These are phyloP conservation scores for Cistogaster globosa DNA, from an alignment of 2,888 invertebrate genomes.

Conservation along the genomic window DNA sequence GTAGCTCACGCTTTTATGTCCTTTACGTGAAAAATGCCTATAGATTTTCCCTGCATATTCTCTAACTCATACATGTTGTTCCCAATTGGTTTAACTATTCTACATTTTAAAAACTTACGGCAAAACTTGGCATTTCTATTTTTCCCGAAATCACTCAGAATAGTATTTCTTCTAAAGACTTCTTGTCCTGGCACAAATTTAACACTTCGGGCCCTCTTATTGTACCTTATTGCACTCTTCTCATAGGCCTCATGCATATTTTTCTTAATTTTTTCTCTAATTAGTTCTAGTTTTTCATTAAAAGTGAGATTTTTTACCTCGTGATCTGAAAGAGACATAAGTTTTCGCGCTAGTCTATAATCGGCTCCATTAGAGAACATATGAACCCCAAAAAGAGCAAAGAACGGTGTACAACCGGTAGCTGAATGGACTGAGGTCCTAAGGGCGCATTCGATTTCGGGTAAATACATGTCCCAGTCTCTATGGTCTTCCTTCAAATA, in stretches of 20 bases:
- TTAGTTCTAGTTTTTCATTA: neutral
- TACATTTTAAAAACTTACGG: neutral
- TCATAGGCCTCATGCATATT: slow-evolving; percentile 31
- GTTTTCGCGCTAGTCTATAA: neutral
- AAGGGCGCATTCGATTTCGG: slow-evolving; percentile 56
- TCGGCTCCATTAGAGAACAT: neutral
- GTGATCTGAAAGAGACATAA: neutral
- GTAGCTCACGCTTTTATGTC: no score
- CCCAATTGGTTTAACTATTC: no score
- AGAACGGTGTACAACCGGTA: neutral
- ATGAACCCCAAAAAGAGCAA: neutral
- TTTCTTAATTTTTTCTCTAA: neutral
- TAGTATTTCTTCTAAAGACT: neutral
- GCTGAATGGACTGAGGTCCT: slow-evolving; percentile 16
- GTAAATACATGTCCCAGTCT: no score
- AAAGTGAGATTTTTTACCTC: neutral
- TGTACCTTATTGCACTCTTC: slow-evolving; percentile 21
- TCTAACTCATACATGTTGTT: neutral
- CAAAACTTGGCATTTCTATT: slow-evolving; percentile 2
- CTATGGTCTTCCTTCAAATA: slow-evolving; percentile 65
- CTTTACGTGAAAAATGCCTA: neutral
- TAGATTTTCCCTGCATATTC: neutral
- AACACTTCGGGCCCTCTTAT: slow-evolving; percentile 4
- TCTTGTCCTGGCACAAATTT: neutral
- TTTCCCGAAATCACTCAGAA: neutral